These are phyloP conservation scores for Abscondita cerata DNA, from an alignment of 2,888 invertebrate genomes.

Conservation along the genomic window DNA sequence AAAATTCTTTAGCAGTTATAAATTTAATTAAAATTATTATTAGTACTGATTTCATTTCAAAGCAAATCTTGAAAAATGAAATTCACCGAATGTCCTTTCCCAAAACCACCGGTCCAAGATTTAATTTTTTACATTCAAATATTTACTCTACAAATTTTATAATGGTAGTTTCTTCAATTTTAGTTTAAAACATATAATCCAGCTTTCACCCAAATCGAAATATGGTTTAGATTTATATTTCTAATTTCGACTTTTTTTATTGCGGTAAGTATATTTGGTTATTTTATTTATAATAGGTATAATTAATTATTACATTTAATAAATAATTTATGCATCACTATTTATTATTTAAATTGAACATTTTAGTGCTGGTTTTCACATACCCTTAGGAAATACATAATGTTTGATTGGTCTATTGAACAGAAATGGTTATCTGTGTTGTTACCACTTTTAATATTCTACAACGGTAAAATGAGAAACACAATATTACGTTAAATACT, in stretches of 20 bases:
- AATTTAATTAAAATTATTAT: too few species aligned
- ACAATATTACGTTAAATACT: conserved; percentile 40
- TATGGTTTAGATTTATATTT: conserved; percentile 96
- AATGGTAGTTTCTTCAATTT: conserved; percentile 56
- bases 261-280: conserved; percentile 19
- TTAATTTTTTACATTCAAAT: too few species aligned
- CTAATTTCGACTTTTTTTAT: conserved; percentile 78
- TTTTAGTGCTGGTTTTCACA: conserved; percentile 94
- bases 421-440: conserved; percentile 95
- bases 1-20: too few species aligned
- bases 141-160: too few species aligned
- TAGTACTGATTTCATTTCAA: too few species aligned
- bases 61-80: too few species aligned
- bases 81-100: too few species aligned
- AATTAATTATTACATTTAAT: too few species aligned
- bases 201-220: conserved; percentile 95
- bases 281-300: too few species aligned
- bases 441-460: conserved; percentile 85
- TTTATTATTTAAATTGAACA: conserved; percentile 7
- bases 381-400: conserved; percentile 83
- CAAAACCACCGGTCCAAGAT: too few species aligned
- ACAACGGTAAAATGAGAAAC: conserved; percentile 95
- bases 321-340: conserved; percentile 9
- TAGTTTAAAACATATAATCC: conserved; percentile 97
- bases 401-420: conserved; percentile 96